Conservation (phyloP, 2,797 vertebrate species). For the Phrynocephalus forsythii region DNA sequence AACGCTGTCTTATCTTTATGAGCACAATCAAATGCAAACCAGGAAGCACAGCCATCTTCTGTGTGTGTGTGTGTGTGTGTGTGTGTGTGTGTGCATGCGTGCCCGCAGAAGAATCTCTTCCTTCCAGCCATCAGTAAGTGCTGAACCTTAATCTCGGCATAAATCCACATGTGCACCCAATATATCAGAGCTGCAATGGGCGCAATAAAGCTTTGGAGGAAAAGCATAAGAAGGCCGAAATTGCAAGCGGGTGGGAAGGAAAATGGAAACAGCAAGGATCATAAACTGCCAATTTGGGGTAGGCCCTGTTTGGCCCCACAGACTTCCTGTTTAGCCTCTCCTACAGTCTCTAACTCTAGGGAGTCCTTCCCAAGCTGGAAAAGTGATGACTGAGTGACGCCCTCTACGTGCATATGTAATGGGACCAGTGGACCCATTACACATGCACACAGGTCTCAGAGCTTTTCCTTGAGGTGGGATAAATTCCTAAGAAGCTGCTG, state of each 20-base stretch:
- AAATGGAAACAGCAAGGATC: not conserved
- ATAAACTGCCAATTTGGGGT: not conserved
- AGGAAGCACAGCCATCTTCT: not conserved
- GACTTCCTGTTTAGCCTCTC: not conserved
- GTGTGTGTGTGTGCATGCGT: too few relatives aligned
- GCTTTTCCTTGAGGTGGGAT: too few relatives aligned
- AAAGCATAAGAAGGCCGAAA: not conserved
- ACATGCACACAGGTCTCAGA: too few relatives aligned
- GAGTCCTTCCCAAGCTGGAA: not conserved
- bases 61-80: too few relatives aligned
- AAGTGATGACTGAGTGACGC: not conserved
- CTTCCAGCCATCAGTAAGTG: not conserved
- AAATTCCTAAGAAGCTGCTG: too few relatives aligned
- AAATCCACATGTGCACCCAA: not conserved
- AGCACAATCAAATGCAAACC: slow-evolving; percentile 51
- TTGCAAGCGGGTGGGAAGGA: not conserved
- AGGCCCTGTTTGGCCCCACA: not conserved
- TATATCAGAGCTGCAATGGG: not conserved
- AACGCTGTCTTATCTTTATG: slow-evolving; percentile 41
- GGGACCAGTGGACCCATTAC: too few relatives aligned
- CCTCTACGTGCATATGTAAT: not conserved
- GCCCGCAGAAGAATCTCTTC: not conserved
- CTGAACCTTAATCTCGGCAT: slow-evolving; percentile 3
- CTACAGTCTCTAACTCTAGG: not conserved
- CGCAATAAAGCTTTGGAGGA: not conserved